Evolutionary conservation across 2,797 vertebrate species (phyloP), one percentile per base, ranked within the genome.

Genomic region (Oryzias dopingdopingensis): DNA sequence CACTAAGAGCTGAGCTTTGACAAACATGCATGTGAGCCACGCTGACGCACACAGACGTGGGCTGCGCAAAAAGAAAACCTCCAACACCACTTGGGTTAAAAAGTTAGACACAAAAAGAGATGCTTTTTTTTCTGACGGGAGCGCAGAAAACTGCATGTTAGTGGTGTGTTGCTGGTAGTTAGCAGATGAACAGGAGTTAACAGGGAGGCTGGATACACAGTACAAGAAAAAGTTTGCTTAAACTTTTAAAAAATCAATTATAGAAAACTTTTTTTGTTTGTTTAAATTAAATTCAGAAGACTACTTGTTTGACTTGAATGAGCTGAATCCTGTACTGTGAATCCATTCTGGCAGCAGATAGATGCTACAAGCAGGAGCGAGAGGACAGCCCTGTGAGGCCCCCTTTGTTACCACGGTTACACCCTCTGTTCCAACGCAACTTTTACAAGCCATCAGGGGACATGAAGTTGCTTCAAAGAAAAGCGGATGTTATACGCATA

Each of bases 301-400:
- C 44, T 22, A 46, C 2, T 22, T 5, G 26, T 4, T 47, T 47
- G 2, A 20, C 12, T 7, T 15, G 29, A n/a, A 47, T 47, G 8
- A 50, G 3, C 26, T 26, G 10, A 44, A 44, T 58, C 22, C 53
- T 67, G 74, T 77, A 67, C 85, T 81, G 84, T 85, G 80, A 71
- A 84, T 87, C 79, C 86, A 83, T 60, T 2, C 0, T 12, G 18
- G 59, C 5, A 74, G 82, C 74, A 83, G 60, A 79, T 81, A 82
- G 84, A 84, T 26, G 14, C 67, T 56, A 69, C 67, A 83, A 62
- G 70, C 82, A 86, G 81, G 86, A 84, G 76, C 80, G 86, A 84
- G 89, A 83, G 79, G 87, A 90, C 88, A 90, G 85, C 88, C 87
- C 88, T 90, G 89, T 87, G 76, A 90, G 83, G 84, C 87, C 86